Evolutionary conservation across 2,113 vertebrate genomes (phyloP).

Genomic region (Myocastor coypus): DNA sequence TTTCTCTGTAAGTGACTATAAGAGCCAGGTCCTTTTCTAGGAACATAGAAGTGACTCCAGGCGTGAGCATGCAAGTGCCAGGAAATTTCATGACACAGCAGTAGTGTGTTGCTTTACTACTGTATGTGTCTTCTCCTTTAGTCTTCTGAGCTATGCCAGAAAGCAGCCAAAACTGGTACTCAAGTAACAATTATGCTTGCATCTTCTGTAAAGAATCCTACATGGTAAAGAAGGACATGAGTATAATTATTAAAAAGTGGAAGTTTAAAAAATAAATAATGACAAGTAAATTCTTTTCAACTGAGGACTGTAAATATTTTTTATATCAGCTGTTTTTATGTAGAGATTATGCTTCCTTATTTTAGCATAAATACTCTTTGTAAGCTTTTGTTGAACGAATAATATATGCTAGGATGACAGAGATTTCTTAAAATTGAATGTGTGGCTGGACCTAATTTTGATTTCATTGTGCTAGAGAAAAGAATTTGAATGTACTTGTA

Average conservation of each 20-base stretch:
- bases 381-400: constrained; percentile 9
- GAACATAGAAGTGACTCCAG: background rate
- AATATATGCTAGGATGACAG: background rate
- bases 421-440: background rate
- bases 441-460: background rate
- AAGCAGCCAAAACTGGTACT: background rate
- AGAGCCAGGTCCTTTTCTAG: background rate
- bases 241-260: background rate
- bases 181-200: background rate
- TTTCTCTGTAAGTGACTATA: background rate
- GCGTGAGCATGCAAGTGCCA: background rate
- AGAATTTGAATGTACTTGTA: background rate
- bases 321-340: background rate
- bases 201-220: background rate
- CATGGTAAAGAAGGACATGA: background rate
- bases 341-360: background rate
- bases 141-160: background rate
- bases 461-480: background rate
- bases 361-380: constrained; percentile 6
- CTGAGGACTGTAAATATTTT: background rate
- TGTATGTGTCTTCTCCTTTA: background rate
- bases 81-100: background rate
- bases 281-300: background rate
- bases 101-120: background rate
- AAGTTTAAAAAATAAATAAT: constrained; percentile 10